Evolutionary conservation across 92 coral and sea anemone genomes (phyloP).

Genomic region (Anthopleura xanthogrammica): DNA sequence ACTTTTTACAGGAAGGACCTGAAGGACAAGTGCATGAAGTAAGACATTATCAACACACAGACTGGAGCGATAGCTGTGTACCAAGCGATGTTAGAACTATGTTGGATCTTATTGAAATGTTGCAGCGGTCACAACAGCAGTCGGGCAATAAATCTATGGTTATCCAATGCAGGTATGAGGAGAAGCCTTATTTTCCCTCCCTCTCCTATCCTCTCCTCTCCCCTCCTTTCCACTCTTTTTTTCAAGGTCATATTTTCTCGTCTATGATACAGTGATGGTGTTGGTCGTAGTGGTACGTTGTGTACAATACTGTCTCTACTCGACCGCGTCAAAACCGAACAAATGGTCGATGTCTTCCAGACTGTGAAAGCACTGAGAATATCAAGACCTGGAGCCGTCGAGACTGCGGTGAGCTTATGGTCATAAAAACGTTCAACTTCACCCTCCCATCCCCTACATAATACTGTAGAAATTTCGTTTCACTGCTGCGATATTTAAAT

Average conservation of each 20-base stretch:
- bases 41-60: conserved; percentile 43
- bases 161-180: conserved; percentile 56
- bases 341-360: conserved; percentile 57
- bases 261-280: conserved; percentile 43
- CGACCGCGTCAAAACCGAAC: conserved; percentile 53
- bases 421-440: too few species aligned
- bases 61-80: conserved; percentile 45
- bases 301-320: conserved; percentile 47
- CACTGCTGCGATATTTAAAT: too few species aligned
- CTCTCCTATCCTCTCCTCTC: too few species aligned
- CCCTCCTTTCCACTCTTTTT: too few species aligned
- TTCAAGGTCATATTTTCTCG: neutral
- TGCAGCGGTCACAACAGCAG: conserved; percentile 49
- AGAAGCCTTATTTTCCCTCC: too few species aligned
- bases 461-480: too few species aligned
- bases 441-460: too few species aligned
- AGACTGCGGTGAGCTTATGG: conserved; percentile 35
- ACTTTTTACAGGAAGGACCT: neutral
- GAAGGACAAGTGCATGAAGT: neutral
- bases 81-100: conserved; percentile 37
- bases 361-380: conserved; percentile 44
- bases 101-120: conserved; percentile 38
- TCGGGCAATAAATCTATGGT: conserved; percentile 48
- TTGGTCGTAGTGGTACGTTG: conserved; percentile 64
- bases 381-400: conserved; percentile 53